A percentile compares a stretch with the other conserved stretches of the same genome.
Evolutionary conservation across 2,113 vertebrate species (phyloP).

Genomic region (Propithecus coquereli): DNA sequence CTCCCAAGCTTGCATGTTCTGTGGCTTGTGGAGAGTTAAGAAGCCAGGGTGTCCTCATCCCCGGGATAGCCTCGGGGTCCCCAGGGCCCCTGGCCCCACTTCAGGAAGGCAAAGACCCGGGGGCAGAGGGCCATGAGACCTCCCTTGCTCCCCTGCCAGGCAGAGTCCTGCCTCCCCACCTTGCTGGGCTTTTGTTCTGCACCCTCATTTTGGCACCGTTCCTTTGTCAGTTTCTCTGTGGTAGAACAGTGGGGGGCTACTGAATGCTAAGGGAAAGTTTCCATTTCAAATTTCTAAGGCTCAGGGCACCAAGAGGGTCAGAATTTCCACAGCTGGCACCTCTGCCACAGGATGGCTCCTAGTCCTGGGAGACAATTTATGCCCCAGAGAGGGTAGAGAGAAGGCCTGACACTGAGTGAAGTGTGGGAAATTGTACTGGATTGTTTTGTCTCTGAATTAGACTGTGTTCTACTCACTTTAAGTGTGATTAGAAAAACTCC

Average conservation of each 20-base stretch:
- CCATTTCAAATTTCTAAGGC: background rate
- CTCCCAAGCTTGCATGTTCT: background rate
- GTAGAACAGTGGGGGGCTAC: background rate
- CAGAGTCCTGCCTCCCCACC: background rate
- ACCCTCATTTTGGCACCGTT: background rate
- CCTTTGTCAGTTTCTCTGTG: background rate
- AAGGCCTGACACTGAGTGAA: background rate
- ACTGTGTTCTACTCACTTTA: background rate
- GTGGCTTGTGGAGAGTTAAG: background rate
- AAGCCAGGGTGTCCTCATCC: background rate
- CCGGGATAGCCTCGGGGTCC: background rate
- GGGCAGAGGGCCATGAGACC: background rate
- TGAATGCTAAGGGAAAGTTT: background rate
- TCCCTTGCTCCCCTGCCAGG: background rate
- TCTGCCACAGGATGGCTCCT: background rate
- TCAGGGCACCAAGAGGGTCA: background rate
- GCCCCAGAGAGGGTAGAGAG: background rate
- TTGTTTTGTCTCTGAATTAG: background rate
- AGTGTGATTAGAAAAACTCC: background rate
- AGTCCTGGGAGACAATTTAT: background rate
- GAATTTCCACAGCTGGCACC: background rate
- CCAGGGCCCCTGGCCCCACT: too few relatives aligned
- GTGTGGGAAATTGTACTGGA: too few relatives aligned
- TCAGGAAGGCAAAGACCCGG: background rate
- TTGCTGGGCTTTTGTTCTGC: background rate